Evolutionary conservation across 2,113 vertebrate species (phyloP).

Genomic region (Charina bottae): DNA sequence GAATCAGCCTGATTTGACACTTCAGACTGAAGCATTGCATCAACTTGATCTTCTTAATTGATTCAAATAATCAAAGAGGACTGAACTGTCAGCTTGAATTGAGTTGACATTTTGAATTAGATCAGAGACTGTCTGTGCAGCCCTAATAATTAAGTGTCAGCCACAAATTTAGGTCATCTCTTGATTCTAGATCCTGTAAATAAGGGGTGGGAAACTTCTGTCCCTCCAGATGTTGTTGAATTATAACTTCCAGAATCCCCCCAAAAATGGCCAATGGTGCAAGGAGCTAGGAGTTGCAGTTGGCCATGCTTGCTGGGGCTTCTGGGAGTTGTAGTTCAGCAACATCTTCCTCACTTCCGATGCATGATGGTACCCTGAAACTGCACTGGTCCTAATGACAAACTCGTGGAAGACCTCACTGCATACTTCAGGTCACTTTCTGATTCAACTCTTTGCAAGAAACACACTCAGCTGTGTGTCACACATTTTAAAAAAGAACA

Average conservation of each 20-base stretch:
- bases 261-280: background rate
- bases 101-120: constrained; percentile 1
- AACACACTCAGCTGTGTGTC: background rate
- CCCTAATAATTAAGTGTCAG: background rate
- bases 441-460: background rate
- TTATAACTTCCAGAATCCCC: background rate
- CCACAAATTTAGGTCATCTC: constrained; percentile 5
- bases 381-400: background rate
- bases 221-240: background rate
- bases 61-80: constrained; percentile 3
- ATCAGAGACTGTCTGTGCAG: background rate
- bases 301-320: background rate
- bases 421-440: background rate
- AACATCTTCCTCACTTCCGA: background rate
- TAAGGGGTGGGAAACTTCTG: background rate
- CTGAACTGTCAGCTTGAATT: constrained; percentile 1
- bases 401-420: background rate
- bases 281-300: background rate
- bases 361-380: too few species aligned
- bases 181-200: background rate
- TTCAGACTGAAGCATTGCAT: constrained; percentile 3
- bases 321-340: background rate
- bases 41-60: constrained; percentile 1
- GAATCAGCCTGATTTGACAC: background rate
- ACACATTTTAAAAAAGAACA: background rate